Conservation (phyloP, 1,140 invertebrate genomes). For the Drosophila serrata region DNA sequence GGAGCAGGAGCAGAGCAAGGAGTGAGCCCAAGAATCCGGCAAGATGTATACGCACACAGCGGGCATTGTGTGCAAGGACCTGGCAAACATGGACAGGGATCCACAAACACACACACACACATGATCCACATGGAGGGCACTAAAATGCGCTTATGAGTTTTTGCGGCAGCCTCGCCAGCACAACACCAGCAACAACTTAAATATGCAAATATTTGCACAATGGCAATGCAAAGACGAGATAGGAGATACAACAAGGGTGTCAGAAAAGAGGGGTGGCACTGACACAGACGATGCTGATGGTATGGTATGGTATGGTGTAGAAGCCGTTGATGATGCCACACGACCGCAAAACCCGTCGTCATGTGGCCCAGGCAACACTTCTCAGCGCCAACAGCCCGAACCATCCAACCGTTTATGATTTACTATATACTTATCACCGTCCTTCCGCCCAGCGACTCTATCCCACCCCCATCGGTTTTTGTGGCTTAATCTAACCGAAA, state of each 20-base stretch:
- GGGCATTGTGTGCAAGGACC: slow-evolving; percentile 47
- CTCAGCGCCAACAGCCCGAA: slow-evolving; percentile 37
- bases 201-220: slow-evolving; percentile 84
- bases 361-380: slow-evolving; percentile 38
- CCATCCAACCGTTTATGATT: slow-evolving; percentile 53
- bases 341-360: slow-evolving; percentile 31
- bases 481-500: slow-evolving; percentile 58
- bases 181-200: slow-evolving; percentile 71
- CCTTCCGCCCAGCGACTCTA: slow-evolving; percentile 25
- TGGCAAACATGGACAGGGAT: slow-evolving; percentile 33
- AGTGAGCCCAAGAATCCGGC: slow-evolving; percentile 41
- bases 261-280: background rate
- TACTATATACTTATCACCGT: slow-evolving; percentile 50
- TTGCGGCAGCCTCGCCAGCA: slow-evolving; percentile 63
- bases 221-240: slow-evolving; percentile 53
- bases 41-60: slow-evolving; percentile 34
- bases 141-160: slow-evolving; percentile 82
- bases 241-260: slow-evolving; percentile 10
- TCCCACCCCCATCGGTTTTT: slow-evolving; percentile 42
- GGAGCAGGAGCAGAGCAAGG: slow-evolving; percentile 8
- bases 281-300: background rate
- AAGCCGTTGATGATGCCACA: slow-evolving; percentile 68
- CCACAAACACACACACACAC: slow-evolving; percentile 16
- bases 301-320: background rate
- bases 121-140: slow-evolving; percentile 46